phyloP scores from a whole-genome alignment of 2,888 invertebrate genomes.

The Linnaemya vulpina region DNA sequence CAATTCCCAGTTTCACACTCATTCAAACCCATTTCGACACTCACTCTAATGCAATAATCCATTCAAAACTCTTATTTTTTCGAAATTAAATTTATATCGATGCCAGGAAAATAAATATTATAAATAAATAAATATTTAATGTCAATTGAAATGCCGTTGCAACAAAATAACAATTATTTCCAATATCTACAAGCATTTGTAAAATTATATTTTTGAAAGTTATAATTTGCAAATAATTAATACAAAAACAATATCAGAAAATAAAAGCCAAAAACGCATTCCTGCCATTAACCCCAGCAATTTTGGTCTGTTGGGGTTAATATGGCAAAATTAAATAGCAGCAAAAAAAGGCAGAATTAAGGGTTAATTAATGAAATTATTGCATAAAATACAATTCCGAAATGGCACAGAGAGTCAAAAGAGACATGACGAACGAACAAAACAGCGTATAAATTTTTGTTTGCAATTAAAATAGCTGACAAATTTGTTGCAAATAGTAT shows the following conservation, averaged over 20 bases:
- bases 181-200: constrained; percentile 5
- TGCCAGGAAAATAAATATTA: background rate
- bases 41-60: background rate
- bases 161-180: background rate
- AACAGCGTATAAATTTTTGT: constrained; percentile 25
- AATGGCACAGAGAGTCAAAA: constrained; percentile 1
- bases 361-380: constrained; percentile 59
- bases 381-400: constrained; percentile 30
- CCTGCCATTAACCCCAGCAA: constrained; percentile 10
- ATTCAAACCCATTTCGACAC: too few relatives aligned
- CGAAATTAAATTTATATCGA: background rate
- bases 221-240: constrained; percentile 35
- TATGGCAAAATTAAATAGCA: background rate
- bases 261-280: background rate
- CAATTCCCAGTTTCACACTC: too few relatives aligned
- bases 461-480: constrained; percentile 54
- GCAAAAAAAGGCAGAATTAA: constrained; percentile 13
- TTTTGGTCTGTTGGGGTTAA: constrained; percentile 32
- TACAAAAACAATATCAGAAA: background rate
- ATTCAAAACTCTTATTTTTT: background rate
- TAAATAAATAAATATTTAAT: constrained; percentile 2
- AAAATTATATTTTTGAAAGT: background rate
- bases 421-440: constrained; percentile 1
- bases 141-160: background rate
- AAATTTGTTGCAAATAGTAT: constrained; percentile 51